Base-by-base conservation (phyloP, 2,888 invertebrate genomes). In the Drosophila paranaensis region DNA sequence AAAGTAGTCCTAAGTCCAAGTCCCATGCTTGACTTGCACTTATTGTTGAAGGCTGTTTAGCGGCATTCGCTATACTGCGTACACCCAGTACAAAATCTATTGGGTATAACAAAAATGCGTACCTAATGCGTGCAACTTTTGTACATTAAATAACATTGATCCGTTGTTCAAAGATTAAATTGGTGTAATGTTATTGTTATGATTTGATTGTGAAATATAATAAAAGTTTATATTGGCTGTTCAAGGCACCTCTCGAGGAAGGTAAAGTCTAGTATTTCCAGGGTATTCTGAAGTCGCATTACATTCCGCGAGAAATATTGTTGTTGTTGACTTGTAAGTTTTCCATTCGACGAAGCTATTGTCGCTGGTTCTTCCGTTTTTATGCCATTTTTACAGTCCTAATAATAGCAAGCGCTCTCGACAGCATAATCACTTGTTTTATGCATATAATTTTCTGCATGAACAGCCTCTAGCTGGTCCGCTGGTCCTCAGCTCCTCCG, bases 361-460 rank as follows among this genome's bases (percentile, higher is more conserved):
- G 79, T 71, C 79, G 68, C 66, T 74, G 57, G 58, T 58, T 73
- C 62, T 60, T 62, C 60, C 61, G 61, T 60, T 77, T 71, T 82
- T 72, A 71, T 81, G 75, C 62, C 69, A 67, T 70, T 83, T 81
- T 79, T 71, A 68, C 67, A 74, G 76, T 67, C 68, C 77, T 79
- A 88, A 88, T 81, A 85, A 85, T 74, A 68, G 79, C 82, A 53
- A 77, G 78, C 54, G 63, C 64, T 65, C 62, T 84, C 77, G 86
- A 88, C 86, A 87, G 60, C 82, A 87, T 87, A 87, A 87, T 88
- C 87, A 87, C 79, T 75, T 82, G 79, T 67, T 88, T 86, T 82
- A 88, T 87, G 89, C 77, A 88, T 87, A 88, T 87, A 88, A 87
- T 87, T 87, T 88, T 88, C 87, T 79, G 87, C 89, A 88, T 87